Evolutionary conservation across 2,888 invertebrate genomes (phyloP).

Genomic region (Amphipyra tragopoginis): DNA sequence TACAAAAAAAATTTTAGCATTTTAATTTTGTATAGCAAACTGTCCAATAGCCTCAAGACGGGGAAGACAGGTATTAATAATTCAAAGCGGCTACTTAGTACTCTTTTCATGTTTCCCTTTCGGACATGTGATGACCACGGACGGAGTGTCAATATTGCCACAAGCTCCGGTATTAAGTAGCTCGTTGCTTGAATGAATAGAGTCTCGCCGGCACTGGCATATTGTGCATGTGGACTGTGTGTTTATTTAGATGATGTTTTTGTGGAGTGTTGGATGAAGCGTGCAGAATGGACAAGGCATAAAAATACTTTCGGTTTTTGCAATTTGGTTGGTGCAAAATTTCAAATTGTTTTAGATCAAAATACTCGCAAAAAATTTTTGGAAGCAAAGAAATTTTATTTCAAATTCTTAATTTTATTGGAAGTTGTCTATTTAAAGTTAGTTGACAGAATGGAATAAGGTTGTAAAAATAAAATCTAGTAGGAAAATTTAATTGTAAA

Average conservation of each 20-base stretch:
- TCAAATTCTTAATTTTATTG: neutral
- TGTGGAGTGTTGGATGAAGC: constrained; percentile 42
- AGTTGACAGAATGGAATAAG: neutral
- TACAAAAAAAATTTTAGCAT: constrained; percentile 1
- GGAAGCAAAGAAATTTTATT: neutral
- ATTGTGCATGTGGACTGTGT: constrained; percentile 65
- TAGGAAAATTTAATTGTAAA: constrained; percentile 12
- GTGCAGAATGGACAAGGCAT: constrained; percentile 18
- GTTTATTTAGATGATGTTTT: constrained; percentile 73
- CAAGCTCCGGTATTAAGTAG: constrained; percentile 84
- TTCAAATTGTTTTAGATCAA: neutral
- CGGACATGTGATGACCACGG: constrained; percentile 86
- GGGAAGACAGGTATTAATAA: constrained; percentile 63
- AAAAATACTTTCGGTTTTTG: constrained; percentile 14
- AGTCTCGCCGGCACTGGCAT: constrained; percentile 69
- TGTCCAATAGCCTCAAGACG: constrained; percentile 24
- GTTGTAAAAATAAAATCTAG: constrained; percentile 2
- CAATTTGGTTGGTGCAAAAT: neutral
- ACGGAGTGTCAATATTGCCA: constrained; percentile 82
- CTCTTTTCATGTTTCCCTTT: constrained; percentile 74
- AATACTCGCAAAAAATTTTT: neutral
- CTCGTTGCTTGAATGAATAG: constrained; percentile 82
- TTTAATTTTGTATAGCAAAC: constrained; percentile 19
- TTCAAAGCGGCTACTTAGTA: constrained; percentile 70
- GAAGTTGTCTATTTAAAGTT: neutral